Evolutionary conservation across 2,888 invertebrate species (phyloP).

Genomic region (Netelia virgata): DNA sequence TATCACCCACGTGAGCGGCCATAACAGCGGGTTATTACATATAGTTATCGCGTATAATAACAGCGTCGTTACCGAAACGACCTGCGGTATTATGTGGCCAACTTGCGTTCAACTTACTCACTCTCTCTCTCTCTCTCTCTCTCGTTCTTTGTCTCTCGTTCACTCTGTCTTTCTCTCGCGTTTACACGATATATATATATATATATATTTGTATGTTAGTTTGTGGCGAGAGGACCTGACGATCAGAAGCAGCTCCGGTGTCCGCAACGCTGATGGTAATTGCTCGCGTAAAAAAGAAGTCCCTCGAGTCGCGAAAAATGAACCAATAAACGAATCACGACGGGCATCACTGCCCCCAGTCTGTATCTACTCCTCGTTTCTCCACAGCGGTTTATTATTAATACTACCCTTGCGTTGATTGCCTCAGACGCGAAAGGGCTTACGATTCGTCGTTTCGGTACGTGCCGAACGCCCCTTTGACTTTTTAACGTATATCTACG

Average conservation of each 20-base stretch:
- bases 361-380: slow-evolving; percentile 3
- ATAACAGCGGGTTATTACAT: slow-evolving; percentile 61
- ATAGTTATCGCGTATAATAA: slow-evolving; percentile 67
- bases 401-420: background rate
- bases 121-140: background rate
- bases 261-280: slow-evolving; percentile 65
- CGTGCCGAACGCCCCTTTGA: background rate
- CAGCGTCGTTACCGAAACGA: slow-evolving; percentile 64
- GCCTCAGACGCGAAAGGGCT: slow-evolving; percentile 6
- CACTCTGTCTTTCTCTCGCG: background rate
- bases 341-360: slow-evolving; percentile 25
- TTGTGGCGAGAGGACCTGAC: slow-evolving; percentile 25
- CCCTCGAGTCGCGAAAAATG: slow-evolving; percentile 63
- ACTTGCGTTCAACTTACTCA: background rate
- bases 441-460: background rate
- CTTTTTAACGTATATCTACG: background rate
- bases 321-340: slow-evolving; percentile 68
- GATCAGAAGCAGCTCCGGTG: slow-evolving; percentile 40
- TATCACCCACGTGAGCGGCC: slow-evolving; percentile 58
- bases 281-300: slow-evolving; percentile 65
- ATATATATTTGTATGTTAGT: slow-evolving; percentile 13
- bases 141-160: background rate
- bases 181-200: slow-evolving; percentile 9
- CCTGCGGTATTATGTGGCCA: slow-evolving; percentile 55
- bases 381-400: slow-evolving; percentile 21